phyloP scores from a whole-genome alignment of 1,140 invertebrate species.

The Caenorhabditis remanei region DNA sequence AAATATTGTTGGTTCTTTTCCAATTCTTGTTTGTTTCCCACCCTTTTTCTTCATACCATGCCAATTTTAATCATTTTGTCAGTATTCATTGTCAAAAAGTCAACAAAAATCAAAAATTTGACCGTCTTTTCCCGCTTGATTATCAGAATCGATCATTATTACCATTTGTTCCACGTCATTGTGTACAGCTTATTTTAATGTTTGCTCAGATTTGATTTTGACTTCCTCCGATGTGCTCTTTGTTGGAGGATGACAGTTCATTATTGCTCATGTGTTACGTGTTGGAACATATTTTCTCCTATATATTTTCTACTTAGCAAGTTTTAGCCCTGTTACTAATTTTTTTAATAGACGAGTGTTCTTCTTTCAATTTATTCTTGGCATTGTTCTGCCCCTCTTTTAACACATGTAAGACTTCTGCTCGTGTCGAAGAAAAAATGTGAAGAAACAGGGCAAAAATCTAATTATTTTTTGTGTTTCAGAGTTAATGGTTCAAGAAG shows the following conservation, averaged over 20 bases:
- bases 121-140: neutral
- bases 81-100: slow-evolving; percentile 8
- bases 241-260: too few species aligned
- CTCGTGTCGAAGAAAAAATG: neutral
- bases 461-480: slow-evolving; percentile 17
- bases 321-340: too few species aligned
- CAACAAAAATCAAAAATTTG: neutral
- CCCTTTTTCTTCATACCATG: neutral
- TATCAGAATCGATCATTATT: slow-evolving; percentile 12
- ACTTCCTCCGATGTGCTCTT: too few species aligned
- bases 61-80: neutral
- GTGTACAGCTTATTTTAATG: neutral
- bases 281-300: too few species aligned
- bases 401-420: neutral
- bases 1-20: neutral
- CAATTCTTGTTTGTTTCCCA: neutral
- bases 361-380: neutral
- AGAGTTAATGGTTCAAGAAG: slow-evolving; percentile 52
- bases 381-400: neutral
- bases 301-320: too few species aligned
- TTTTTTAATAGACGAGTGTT: too few species aligned
- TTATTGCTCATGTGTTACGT: too few species aligned
- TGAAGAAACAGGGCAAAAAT: neutral
- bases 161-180: slow-evolving; percentile 25
- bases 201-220: slow-evolving; percentile 26